Percentiles rank a stretch among this genome's conserved stretches.
Conservation (phyloP, 2,888 invertebrate genomes). For the Lycophotia porphyrea region DNA sequence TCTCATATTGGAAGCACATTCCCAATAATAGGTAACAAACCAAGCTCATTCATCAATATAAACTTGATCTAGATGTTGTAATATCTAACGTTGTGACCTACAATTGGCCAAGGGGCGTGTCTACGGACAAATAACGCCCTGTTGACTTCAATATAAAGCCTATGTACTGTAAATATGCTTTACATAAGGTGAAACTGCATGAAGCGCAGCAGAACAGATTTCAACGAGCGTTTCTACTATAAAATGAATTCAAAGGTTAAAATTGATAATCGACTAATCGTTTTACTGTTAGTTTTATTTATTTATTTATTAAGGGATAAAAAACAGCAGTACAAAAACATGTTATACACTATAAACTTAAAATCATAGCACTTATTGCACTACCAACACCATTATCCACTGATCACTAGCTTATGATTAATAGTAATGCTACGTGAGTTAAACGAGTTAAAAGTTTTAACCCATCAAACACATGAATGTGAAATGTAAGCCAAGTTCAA, state of each 20-base stretch:
- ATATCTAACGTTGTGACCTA: not conserved
- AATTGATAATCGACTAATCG: not conserved
- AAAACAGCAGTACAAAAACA: too few species aligned
- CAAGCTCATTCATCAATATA: not conserved
- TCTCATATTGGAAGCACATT: not conserved
- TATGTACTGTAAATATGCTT: conserved; percentile 14
- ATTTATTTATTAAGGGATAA: too few species aligned
- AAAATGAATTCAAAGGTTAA: conserved; percentile 10
- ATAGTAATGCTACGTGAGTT: too few species aligned
- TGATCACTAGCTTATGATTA: too few species aligned
- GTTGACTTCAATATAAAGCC: not conserved
- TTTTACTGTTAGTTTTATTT: not conserved
- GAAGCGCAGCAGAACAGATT: conserved; percentile 2
- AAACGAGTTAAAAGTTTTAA: too few species aligned
- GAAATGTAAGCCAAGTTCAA: too few species aligned
- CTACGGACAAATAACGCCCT: conserved; percentile 21
- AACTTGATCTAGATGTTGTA: not conserved
- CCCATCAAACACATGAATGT: too few species aligned
- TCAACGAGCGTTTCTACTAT: not conserved
- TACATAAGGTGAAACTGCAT: conserved; percentile 29
- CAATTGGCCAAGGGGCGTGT: conserved; percentile 15
- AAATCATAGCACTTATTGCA: too few species aligned
- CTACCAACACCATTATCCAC: too few species aligned
- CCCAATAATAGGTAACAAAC: not conserved
- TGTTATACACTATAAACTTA: too few species aligned